Evolutionary conservation across 2,113 vertebrate species (phyloP).

Genomic region (Bettongia penicillata): DNA sequence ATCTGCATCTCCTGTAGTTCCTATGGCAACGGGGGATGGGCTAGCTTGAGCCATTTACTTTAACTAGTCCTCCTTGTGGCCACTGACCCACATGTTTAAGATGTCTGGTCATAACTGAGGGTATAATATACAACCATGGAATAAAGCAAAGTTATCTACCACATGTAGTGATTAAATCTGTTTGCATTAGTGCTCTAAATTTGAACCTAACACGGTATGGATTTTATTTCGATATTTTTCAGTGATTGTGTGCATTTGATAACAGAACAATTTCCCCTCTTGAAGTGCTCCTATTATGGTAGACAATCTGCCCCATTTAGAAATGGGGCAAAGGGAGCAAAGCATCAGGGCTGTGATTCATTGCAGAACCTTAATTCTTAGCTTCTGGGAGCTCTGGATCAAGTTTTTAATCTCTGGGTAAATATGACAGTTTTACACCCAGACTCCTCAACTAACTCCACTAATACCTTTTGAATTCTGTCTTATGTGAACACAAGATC

Average conservation of each 20-base stretch:
- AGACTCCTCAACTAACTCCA: not conserved
- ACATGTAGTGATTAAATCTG: not conserved
- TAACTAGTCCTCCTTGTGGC: no score
- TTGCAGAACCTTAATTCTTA: not conserved
- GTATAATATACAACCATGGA: not conserved
- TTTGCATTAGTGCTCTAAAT: no score
- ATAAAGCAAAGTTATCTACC: not conserved
- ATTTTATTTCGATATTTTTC: not conserved
- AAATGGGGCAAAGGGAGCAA: not conserved
- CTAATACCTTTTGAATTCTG: not conserved
- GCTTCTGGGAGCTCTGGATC: not conserved
- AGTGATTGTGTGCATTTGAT: not conserved
- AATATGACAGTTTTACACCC: not conserved
- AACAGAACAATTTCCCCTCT: not conserved
- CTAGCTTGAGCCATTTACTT: no score
- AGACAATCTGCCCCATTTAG: not conserved
- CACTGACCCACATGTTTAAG: no score
- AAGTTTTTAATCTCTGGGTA: not conserved
- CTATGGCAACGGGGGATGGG: not conserved
- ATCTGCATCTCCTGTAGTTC: not conserved
- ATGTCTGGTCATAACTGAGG: no score
- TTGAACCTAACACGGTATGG: not conserved
- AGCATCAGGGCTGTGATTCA: not conserved
- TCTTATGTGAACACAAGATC: not conserved
- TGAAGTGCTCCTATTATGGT: not conserved